phyloP scores from a whole-genome alignment of 1,140 invertebrate genomes.

The Drosophila biarmipes region DNA sequence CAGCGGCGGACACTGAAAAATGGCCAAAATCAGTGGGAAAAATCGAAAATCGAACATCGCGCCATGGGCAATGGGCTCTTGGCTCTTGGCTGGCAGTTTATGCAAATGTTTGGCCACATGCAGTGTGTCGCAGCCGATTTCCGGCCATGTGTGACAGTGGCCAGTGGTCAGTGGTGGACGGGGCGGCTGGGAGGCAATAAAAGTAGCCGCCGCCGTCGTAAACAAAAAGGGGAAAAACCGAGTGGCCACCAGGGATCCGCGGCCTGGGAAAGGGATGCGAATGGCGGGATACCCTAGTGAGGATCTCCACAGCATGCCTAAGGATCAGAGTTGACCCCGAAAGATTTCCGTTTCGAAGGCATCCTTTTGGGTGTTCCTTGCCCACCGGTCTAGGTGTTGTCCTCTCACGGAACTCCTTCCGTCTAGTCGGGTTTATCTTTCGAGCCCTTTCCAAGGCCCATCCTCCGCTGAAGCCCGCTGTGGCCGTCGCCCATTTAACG shows the following conservation, averaged over 20 bases:
- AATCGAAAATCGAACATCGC: conserved; percentile 73
- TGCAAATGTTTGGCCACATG: conserved; percentile 80
- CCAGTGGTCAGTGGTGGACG: conserved; percentile 27
- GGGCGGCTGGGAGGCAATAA: conserved; percentile 61
- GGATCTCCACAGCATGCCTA: neutral
- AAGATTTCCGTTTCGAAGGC: neutral
- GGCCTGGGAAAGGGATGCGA: neutral
- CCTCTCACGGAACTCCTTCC: neutral
- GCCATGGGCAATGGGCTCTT: conserved; percentile 9
- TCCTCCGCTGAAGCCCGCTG: conserved; percentile 35
- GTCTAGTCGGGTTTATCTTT: conserved; percentile 1
- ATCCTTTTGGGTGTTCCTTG: too few species aligned
- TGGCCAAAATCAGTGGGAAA: conserved; percentile 78
- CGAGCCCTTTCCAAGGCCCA: conserved; percentile 9
- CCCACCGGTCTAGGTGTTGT: neutral
- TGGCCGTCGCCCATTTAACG: conserved; percentile 70
- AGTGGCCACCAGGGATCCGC: neutral
- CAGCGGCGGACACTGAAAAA: conserved; percentile 73
- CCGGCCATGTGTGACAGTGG: conserved; percentile 78
- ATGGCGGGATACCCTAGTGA: conserved; percentile 24
- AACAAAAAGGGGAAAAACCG: conserved; percentile 10
- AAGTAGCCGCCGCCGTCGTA: conserved; percentile 55
- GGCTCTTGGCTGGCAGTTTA: conserved; percentile 65
- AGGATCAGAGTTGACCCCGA: neutral
- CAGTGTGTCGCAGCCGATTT: conserved; percentile 76